Percentiles rank a stretch among this genome's conserved stretches.
These are phyloP conservation scores for Caloenas nicobarica DNA, from an alignment of 2,113 vertebrate species.

Conservation along the genomic window DNA sequence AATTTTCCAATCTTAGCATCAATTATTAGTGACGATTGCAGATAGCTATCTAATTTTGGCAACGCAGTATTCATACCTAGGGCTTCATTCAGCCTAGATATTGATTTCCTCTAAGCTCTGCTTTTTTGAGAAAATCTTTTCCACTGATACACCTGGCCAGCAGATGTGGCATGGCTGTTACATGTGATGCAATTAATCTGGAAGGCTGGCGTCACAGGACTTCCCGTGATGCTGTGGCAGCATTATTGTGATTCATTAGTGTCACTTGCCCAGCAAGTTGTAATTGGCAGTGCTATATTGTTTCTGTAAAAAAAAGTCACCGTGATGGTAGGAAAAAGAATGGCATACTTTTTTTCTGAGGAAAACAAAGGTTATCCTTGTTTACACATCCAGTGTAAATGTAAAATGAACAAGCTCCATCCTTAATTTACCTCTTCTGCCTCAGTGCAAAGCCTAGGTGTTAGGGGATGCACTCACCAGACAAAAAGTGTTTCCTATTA, in stretches of 20 bases:
- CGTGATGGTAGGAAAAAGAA: neutral
- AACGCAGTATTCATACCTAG: neutral
- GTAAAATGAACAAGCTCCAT: conserved; percentile 63
- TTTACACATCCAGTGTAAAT: conserved; percentile 51
- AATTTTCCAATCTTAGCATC: conserved; percentile 42
- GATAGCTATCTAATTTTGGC: conserved; percentile 20
- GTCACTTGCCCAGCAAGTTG: conserved; percentile 35
- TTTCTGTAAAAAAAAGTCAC: conserved; percentile 30
- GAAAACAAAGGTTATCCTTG: conserved; percentile 67
- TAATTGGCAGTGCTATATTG: conserved; percentile 25
- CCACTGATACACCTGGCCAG: conserved; percentile 42
- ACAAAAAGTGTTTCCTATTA: conserved; percentile 80
- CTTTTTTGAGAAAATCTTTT: neutral
- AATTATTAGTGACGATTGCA: conserved; percentile 38
- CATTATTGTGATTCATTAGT: conserved; percentile 60
- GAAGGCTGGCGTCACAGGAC: conserved; percentile 33
- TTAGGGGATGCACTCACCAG: conserved; percentile 77
- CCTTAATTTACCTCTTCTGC: conserved; percentile 73
- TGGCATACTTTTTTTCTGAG: conserved; percentile 14
- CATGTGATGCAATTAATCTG: conserved; percentile 60
- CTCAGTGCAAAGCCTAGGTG: conserved; percentile 70
- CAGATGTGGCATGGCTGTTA: conserved; percentile 44
- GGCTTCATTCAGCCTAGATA: conserved; percentile 4
- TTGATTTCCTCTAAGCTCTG: conserved; percentile 3
- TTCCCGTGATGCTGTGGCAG: conserved; percentile 38